phyloP scores from a whole-genome alignment of 1,140 invertebrate genomes.

The Drosophila lacteicornis region DNA sequence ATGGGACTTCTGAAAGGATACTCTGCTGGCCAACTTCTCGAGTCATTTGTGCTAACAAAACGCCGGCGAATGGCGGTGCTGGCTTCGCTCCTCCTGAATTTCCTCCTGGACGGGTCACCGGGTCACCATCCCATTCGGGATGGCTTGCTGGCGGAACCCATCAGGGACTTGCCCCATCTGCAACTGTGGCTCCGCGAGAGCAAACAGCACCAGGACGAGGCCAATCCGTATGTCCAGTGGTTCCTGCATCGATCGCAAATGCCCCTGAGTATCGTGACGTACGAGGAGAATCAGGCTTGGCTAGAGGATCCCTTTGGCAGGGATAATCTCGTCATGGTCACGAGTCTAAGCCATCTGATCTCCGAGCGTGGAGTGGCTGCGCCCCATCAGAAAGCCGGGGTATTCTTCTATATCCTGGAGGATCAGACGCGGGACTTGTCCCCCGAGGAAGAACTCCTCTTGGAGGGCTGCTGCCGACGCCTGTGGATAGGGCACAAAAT shows the following conservation, averaged over 20 bases:
- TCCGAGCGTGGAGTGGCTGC: conserved; percentile 26
- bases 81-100: conserved; percentile 3
- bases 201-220: conserved; percentile 32
- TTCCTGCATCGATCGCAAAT: conserved; percentile 33
- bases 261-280: conserved; percentile 37
- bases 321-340: conserved; percentile 40
- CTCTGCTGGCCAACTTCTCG: not conserved
- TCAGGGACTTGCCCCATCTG: conserved; percentile 37
- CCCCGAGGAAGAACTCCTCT: conserved; percentile 1
- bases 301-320: conserved; percentile 16
- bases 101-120: not conserved
- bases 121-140: conserved; percentile 18
- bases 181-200: conserved; percentile 42
- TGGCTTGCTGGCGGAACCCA: conserved; percentile 36
- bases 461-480: conserved; percentile 51
- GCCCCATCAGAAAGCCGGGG: conserved; percentile 20
- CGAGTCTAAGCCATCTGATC: conserved; percentile 32
- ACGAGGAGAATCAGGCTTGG: conserved; percentile 22
- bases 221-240: conserved; percentile 54
- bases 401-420: conserved; percentile 55
- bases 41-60: conserved; percentile 51
- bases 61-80: conserved; percentile 33
- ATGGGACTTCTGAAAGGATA: not conserved
- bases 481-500: conserved; percentile 52
- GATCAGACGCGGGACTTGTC: conserved; percentile 30